These are phyloP conservation scores for Nothocercus nigrocapillus DNA, from an alignment of 2,113 vertebrate genomes.

Conservation along the genomic window DNA sequence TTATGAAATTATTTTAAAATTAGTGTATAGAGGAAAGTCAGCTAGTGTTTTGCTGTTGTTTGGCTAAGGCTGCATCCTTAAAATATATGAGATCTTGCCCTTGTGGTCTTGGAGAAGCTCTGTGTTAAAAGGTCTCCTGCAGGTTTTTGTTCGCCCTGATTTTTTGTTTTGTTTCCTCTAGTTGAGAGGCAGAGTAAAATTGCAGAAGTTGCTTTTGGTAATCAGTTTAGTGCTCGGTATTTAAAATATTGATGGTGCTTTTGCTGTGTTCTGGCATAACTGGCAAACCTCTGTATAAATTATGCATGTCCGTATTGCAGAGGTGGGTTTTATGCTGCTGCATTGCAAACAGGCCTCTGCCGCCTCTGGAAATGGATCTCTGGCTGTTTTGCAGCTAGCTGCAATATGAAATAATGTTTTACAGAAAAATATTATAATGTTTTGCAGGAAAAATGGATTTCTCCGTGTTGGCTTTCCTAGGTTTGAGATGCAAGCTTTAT, in stretches of 20 bases:
- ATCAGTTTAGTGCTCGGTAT: neutral
- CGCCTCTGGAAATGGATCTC: neutral
- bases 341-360: neutral
- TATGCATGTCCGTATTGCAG: neutral
- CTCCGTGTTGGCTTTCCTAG: neutral
- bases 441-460: neutral
- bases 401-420: neutral
- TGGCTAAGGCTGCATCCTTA: neutral
- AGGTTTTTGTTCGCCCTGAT: neutral
- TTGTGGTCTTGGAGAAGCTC: neutral
- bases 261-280: neutral
- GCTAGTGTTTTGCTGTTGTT: neutral
- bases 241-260: neutral
- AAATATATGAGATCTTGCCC: neutral
- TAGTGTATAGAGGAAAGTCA: neutral
- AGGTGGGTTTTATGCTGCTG: neutral
- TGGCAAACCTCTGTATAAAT: neutral
- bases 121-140: neutral
- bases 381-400: neutral
- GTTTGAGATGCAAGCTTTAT: neutral
- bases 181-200: neutral
- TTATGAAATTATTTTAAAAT: conserved; percentile 10
- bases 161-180: neutral
- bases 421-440: neutral
- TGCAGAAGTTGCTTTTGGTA: neutral